Conservation (phyloP, 2,888 invertebrate species). For the Rugalucina vietnamica region DNA sequence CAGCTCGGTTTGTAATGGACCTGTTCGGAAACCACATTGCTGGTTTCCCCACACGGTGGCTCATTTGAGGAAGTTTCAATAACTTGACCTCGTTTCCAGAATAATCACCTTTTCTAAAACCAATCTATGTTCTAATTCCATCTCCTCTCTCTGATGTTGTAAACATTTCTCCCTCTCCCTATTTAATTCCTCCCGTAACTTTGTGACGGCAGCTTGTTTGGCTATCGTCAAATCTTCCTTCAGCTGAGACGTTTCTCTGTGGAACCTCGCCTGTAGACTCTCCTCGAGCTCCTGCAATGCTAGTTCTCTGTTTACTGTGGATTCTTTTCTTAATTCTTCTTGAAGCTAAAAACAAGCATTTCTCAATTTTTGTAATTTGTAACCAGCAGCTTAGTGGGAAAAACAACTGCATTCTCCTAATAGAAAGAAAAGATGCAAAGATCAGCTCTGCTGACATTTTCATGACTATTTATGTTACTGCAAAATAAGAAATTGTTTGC, state of each 20-base stretch:
- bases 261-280: slow-evolving; percentile 38
- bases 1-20: too few relatives aligned
- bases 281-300: slow-evolving; percentile 31
- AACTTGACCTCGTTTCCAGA: slow-evolving; percentile 22
- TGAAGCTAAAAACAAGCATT: background rate
- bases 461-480: too few relatives aligned
- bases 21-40: too few relatives aligned
- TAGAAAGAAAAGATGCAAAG: too few relatives aligned
- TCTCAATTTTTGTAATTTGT: too few relatives aligned
- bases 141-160: slow-evolving; percentile 27
- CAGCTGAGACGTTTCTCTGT: slow-evolving; percentile 41
- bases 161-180: slow-evolving; percentile 43
- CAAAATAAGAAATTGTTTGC: too few relatives aligned
- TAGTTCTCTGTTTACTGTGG: background rate
- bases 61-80: slow-evolving; percentile 10
- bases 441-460: too few relatives aligned
- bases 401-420: too few relatives aligned
- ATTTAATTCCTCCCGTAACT: slow-evolving; percentile 42
- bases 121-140: slow-evolving; percentile 37
- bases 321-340: background rate
- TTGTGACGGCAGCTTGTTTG: slow-evolving; percentile 38
- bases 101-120: slow-evolving; percentile 3
- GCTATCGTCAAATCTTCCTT: slow-evolving; percentile 53
- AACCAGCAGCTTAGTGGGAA: too few relatives aligned
- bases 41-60: too few relatives aligned